Base-by-base conservation (phyloP, 1,140 invertebrate genomes). In the Magallana angulata region DNA sequence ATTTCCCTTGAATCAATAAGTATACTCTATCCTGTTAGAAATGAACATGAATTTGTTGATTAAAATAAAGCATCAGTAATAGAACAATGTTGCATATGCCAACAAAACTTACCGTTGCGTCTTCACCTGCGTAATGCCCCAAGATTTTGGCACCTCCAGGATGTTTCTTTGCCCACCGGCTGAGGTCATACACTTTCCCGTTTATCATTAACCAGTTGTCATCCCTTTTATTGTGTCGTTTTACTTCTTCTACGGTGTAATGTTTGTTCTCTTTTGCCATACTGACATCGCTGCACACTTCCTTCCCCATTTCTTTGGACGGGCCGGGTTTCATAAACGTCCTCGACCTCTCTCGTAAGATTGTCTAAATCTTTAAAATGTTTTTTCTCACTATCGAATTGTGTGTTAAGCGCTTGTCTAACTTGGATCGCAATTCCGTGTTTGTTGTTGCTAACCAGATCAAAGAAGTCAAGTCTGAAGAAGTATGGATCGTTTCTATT, bases 71-170 rank as follows among this genome's bases (percentile, higher is more conserved):
- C 24, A 24, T 24, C 24, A 24, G 24, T 24, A 24, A 24, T 24
- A 24, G 24, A 24, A 24, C 24, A 24, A 24, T 24, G 24, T 48
- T 48, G 36, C 2, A 48, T 48, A 5, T 48, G 2, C 36, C 36
- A 48, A 48, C 36, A 48, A 57, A 81, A 71, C 86, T 92, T 92
- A 95, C 94, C 87, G 94, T 94, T 18, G 94, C 94, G 89, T 95
- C 94, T 90, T 95, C 92, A 62, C 94, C 94, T 82, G 93, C 93
- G 90, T 91, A 95, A 84, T 94, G 92, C 24, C 91, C 90, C 30
- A 95, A 82, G n/a, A 95, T 90, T 88, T 91, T 91, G 3, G 90
- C 91, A 36, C 94, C 94, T 12, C 94, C 94, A 0, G 94, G 94
- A 89, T 95, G 94, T 83, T 90, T 92, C 85, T 92, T 93, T n/a